Conservation (phyloP, 2,888 invertebrate genomes). For the Eledona agricola region DNA sequence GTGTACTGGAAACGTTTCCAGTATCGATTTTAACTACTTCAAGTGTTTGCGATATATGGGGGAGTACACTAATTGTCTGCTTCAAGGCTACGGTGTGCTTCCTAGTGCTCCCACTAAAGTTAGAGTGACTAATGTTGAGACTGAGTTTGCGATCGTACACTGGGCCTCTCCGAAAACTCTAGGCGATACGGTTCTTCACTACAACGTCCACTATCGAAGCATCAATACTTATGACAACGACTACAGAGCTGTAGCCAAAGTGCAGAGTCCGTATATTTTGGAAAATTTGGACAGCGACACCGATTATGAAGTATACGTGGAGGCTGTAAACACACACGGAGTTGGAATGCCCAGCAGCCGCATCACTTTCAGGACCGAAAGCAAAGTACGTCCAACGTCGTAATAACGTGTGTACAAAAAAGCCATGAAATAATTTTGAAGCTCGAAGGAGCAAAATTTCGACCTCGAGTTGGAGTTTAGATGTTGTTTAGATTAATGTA, state of each 20-base stretch:
- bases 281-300: conserved; percentile 78
- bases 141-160: conserved; percentile 79
- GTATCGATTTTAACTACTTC: conserved; percentile 82
- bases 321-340: conserved; percentile 82
- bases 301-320: conserved; percentile 82
- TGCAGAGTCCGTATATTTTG: conserved; percentile 77
- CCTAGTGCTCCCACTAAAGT: conserved; percentile 77
- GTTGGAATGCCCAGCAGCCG: conserved; percentile 79
- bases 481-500: no score
- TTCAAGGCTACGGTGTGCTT: conserved; percentile 85
- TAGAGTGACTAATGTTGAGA: conserved; percentile 77
- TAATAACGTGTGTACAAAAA: no score
- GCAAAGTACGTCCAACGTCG: conserved; percentile 68
- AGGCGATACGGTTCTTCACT: conserved; percentile 72
- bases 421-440: no score
- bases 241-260: conserved; percentile 59
- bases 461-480: no score
- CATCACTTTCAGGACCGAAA: conserved; percentile 79
- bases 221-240: conserved; percentile 55
- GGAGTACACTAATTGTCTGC: conserved; percentile 81
- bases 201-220: conserved; percentile 62
- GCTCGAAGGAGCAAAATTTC: no score
- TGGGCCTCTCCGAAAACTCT: conserved; percentile 79
- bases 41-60: conserved; percentile 87
- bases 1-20: conserved; percentile 81